Base-by-base conservation (phyloP, 2,797 vertebrate genomes). In the Erethizon dorsatum region DNA sequence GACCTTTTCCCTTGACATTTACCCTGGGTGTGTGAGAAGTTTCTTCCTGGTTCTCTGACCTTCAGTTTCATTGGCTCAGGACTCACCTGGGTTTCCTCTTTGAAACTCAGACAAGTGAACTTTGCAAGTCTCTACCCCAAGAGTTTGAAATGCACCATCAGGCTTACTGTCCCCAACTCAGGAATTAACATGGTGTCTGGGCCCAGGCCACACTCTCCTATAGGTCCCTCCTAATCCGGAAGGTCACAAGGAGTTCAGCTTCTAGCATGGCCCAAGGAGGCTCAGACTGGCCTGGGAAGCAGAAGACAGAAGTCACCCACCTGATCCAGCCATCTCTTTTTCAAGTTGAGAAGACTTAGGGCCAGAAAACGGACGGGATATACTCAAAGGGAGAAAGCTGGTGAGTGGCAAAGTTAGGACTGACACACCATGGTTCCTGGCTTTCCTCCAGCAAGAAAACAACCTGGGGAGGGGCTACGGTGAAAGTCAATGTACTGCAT, bases 1-100 rank as follows among this genome's bases (percentile, higher is more conserved):
- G 93, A 97, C 95, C 97, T 97, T 97, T 97, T 93, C 95, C 94
- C 92, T 97, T 98, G 97, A 97, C 97, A 93, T 97, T 97, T 97
- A 93, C 92, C 97, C 96, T 96, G 90, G 69, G 82, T 90, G 86
- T 96, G 97, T 95, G 86, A 75, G 94, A 97, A 83, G 56, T 85
- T 94, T 93, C 91, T 97, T 97, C 97, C 97, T 97, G 92, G 94
- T 97, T 97, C 90, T 96, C 92, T 96, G 97, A 97, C 97, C 97
- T 97, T 97, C 97, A 94, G 77, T 95, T 61, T 96, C 71, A 90
- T 94, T 96, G 96, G 95, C 77, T 91, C 47, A 83, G 83, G 67
- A 91, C 85, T 86, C 50, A 82, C n/a, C 31, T 87, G 45, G 54
- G 57, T 84, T 97, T 96, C 73, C 83, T 91, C 56, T 80, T 91